A percentile compares a stretch with the other conserved stretches of the same genome.
Evolutionary conservation across 2,797 vertebrate genomes (phyloP).

Genomic region (Gephyroberyx darwinii): DNA sequence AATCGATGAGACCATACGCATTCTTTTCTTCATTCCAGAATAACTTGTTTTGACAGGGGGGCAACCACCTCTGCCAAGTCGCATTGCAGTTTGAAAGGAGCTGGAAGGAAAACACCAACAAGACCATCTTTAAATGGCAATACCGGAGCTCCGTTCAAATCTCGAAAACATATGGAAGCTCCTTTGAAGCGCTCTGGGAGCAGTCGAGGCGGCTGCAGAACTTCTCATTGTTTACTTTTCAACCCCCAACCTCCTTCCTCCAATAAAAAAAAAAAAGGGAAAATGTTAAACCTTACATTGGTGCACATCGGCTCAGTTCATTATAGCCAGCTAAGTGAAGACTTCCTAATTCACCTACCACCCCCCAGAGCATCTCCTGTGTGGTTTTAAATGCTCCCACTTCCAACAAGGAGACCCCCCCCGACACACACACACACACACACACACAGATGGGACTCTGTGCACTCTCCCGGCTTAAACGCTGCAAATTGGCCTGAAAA

Average conservation of each 20-base stretch:
- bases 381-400: conserved; percentile 54
- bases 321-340: conserved; percentile 78
- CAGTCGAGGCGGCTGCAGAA: conserved; percentile 69
- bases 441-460: background rate
- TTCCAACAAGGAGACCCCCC: conserved; percentile 31
- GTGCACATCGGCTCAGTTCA: conserved; percentile 77
- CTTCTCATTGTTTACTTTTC: conserved; percentile 80
- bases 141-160: conserved; percentile 67
- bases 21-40: conserved; percentile 28
- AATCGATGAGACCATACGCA: conserved; percentile 14
- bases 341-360: conserved; percentile 73
- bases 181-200: conserved; percentile 75
- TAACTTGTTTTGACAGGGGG: background rate
- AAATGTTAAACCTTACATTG: conserved; percentile 70
- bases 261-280: conserved; percentile 65
- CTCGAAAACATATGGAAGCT: conserved; percentile 78
- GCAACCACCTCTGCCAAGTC: conserved; percentile 8
- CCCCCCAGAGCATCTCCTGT: conserved; percentile 51
- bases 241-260: conserved; percentile 72
- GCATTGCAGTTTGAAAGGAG: conserved; percentile 38
- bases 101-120: conserved; percentile 37
- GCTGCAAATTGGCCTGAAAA: conserved; percentile 52
- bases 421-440: background rate
- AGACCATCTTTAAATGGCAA: conserved; percentile 58
- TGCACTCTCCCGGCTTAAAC: conserved; percentile 47